Percentiles rank a stretch among this genome's conserved stretches.
These are phyloP conservation scores for Planiliza haematocheilus DNA, from an alignment of 2,113 vertebrate species.

Conservation along the genomic window DNA sequence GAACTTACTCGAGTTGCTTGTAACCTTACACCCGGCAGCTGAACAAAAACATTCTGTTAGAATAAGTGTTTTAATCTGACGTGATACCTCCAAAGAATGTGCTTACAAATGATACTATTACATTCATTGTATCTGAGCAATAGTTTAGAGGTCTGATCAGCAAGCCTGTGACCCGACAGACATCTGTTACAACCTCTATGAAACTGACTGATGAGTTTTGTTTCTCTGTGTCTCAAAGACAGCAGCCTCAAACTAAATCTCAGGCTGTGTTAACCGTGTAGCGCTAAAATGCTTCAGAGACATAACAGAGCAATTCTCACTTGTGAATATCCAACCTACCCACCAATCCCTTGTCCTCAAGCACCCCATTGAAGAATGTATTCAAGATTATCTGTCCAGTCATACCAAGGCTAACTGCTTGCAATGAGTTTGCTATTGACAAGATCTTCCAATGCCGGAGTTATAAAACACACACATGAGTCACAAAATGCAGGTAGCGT, in stretches of 20 bases:
- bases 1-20: slow-evolving; percentile 47
- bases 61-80: slow-evolving; percentile 52
- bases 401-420: slow-evolving; percentile 12
- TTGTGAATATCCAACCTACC: background rate
- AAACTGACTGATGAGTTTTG: slow-evolving; percentile 14
- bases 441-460: slow-evolving; percentile 34
- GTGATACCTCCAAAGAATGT: slow-evolving; percentile 6
- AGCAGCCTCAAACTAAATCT: slow-evolving; percentile 18
- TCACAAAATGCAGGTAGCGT: slow-evolving; percentile 63
- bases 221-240: slow-evolving; percentile 16
- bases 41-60: slow-evolving; percentile 59
- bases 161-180: background rate
- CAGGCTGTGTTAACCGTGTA: background rate
- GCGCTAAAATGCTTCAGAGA: background rate
- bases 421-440: slow-evolving; percentile 10
- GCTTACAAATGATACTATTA: background rate
- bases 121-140: background rate
- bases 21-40: slow-evolving; percentile 48
- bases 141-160: slow-evolving; percentile 10
- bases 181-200: too few species aligned
- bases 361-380: slow-evolving; percentile 16
- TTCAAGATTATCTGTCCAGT: slow-evolving; percentile 6
- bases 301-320: background rate
- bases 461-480: slow-evolving; percentile 66
- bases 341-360: slow-evolving; percentile 10